Evolutionary conservation across 2,888 invertebrate genomes (phyloP).

Genomic region (Suillia variegata): DNA sequence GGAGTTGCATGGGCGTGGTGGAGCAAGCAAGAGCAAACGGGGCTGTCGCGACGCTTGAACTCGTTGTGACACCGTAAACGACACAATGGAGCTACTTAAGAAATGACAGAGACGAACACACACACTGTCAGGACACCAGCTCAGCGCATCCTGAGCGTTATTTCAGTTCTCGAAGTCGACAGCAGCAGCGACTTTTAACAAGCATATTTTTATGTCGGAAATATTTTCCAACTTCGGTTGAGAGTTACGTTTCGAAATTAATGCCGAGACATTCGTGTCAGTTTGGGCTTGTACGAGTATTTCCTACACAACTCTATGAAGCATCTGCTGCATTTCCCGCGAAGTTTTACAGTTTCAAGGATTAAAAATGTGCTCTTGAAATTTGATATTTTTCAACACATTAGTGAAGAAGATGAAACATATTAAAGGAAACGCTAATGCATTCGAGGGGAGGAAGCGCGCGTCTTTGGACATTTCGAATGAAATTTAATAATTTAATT

Average conservation of each 20-base stretch:
- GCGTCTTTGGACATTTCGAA: background rate
- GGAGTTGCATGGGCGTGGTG: background rate
- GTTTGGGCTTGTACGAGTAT: too few species aligned
- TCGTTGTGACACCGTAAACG: background rate
- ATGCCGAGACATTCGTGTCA: background rate
- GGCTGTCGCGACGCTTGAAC: background rate
- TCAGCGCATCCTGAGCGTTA: background rate
- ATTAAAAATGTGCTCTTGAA: conserved; percentile 7
- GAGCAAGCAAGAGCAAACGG: too few species aligned
- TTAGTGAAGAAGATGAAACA: background rate
- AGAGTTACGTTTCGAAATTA: background rate
- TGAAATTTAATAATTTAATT: background rate
- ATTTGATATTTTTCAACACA: conserved; percentile 20
- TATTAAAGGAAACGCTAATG: background rate
- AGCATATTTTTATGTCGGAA: background rate
- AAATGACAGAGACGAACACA: background rate
- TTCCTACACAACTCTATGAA: too few species aligned
- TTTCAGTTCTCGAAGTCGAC: background rate
- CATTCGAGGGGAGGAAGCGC: background rate
- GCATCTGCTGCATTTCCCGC: conserved; percentile 1
- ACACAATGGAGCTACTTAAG: conserved; percentile 16
- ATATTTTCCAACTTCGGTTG: background rate
- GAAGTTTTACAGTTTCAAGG: conserved; percentile 8
- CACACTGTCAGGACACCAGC: conserved; percentile 1
- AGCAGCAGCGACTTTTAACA: background rate